Evolutionary conservation across 2,113 vertebrate genomes (phyloP).

Genomic region (Arothron firmamentum): DNA sequence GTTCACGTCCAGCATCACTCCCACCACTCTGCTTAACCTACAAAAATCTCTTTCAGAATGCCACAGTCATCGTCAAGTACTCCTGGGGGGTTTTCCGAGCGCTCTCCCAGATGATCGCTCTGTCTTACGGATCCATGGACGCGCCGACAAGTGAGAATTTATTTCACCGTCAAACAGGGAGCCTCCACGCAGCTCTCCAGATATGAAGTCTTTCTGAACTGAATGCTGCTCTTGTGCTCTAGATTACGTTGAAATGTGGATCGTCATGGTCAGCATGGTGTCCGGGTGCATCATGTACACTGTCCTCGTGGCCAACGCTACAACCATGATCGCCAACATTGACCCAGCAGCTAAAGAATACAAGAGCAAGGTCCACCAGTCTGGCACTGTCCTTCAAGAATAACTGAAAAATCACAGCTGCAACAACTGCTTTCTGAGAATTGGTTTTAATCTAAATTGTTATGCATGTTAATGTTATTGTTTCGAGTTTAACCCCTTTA

Average conservation of each 20-base stretch:
- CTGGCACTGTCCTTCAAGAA: conserved; percentile 12
- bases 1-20: background rate
- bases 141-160: conserved; percentile 68
- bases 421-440: background rate
- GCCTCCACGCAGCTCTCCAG: background rate
- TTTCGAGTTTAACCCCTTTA: too few species aligned
- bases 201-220: background rate
- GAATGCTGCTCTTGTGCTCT: conserved; percentile 12
- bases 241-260: conserved; percentile 77
- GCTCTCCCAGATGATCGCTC: conserved; percentile 74
- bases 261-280: conserved; percentile 76
- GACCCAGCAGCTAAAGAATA: conserved; percentile 70
- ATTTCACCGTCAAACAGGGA: background rate
- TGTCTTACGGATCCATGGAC: conserved; percentile 70
- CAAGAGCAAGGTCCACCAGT: conserved; percentile 69
- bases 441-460: too few species aligned
- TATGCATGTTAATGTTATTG: too few species aligned
- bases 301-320: conserved; percentile 71
- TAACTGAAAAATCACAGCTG: background rate
- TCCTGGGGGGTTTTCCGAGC: conserved; percentile 74
- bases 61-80: conserved; percentile 72
- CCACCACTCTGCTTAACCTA: too few species aligned
- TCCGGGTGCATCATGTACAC: conserved; percentile 74
- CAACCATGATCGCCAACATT: conserved; percentile 67
- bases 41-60: conserved; percentile 57